Evolutionary conservation across 23 tunicate genomes (phyloP).

Genomic region (Diplosoma virens): DNA sequence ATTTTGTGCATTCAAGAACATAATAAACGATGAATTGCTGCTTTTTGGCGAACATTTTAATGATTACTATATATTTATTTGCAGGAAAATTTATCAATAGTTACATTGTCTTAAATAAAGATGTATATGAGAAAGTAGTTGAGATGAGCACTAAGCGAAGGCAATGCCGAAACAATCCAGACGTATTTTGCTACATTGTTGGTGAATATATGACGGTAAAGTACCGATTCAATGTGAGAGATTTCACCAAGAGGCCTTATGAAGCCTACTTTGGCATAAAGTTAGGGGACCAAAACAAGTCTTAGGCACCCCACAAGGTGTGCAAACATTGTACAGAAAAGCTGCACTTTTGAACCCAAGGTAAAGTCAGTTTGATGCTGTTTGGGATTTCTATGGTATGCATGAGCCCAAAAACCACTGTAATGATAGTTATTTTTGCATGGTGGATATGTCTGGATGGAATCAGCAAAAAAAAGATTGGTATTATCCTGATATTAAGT

Average conservation of each 20-base stretch:
- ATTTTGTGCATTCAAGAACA: too few species aligned
- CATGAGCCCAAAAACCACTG: conserved; percentile 11
- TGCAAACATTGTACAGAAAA: conserved; percentile 33
- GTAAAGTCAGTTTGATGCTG: conserved; percentile 23
- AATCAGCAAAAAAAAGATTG: conserved; percentile 15
- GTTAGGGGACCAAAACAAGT: conserved; percentile 33
- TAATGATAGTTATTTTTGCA: conserved; percentile 31
- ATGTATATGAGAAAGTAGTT: too few species aligned
- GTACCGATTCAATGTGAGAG: conserved; percentile 16
- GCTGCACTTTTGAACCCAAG: conserved; percentile 26
- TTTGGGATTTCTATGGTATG: conserved; percentile 30
- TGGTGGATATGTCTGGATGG: conserved; percentile 21
- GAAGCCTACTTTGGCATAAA: conserved; percentile 29
- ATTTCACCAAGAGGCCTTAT: conserved; percentile 19
- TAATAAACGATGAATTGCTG: too few species aligned
- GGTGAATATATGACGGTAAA: conserved; percentile 6
- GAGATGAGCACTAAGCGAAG: conserved; percentile 18
- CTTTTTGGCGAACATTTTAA: too few species aligned
- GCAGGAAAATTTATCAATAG: too few species aligned
- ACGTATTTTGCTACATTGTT: conserved; percentile 36
- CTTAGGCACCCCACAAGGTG: conserved; percentile 32
- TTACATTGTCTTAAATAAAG: too few species aligned
- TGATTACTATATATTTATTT: too few species aligned
- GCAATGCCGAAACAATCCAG: conserved; percentile 19
- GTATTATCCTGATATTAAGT: conserved; percentile 16